These are phyloP conservation scores for Trissoscelio sp. DNA, from an alignment of 2,888 invertebrate species.

Conservation along the genomic window DNA sequence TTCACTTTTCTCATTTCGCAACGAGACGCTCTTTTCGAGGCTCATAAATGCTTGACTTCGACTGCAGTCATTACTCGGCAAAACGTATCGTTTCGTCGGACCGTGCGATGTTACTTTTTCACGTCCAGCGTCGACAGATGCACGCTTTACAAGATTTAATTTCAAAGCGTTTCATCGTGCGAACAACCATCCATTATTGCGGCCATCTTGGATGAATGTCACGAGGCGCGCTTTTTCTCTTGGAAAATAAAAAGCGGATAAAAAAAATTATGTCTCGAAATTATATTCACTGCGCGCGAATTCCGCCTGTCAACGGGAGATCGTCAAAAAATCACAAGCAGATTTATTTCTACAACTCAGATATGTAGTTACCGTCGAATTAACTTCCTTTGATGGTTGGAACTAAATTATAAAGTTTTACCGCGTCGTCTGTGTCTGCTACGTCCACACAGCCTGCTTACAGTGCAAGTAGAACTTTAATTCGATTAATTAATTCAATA, in stretches of 20 bases:
- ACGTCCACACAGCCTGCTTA: conserved; percentile 50
- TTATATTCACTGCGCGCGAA: conserved; percentile 11
- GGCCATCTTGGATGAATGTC: conserved; percentile 41
- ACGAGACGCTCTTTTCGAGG: conserved; percentile 48
- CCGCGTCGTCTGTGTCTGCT: conserved; percentile 40
- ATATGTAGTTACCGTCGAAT: conserved; percentile 47
- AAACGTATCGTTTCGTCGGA: conserved; percentile 53
- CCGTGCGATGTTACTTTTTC: conserved; percentile 52
- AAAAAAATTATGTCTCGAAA: conserved; percentile 1
- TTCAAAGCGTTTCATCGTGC: conserved; percentile 51
- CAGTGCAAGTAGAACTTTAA: conserved; percentile 50
- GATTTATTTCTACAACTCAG: conserved; percentile 36
- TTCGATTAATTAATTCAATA: conserved; percentile 64
- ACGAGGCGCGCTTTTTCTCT: conserved; percentile 2
- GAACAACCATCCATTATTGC: conserved; percentile 46
- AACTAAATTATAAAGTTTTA: conserved; percentile 66
- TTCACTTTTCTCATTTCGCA: conserved; percentile 59
- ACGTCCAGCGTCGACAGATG: conserved; percentile 55
- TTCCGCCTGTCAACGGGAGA: not conserved
- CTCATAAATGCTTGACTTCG: conserved; percentile 64
- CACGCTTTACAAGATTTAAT: conserved; percentile 62
- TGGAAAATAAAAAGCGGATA: not conserved
- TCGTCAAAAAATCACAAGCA: conserved; percentile 22
- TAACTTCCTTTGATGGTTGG: conserved; percentile 59
- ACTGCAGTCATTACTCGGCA: conserved; percentile 57